Conservation (phyloP, 2,888 invertebrate species). For the Entomobrya proxima region DNA sequence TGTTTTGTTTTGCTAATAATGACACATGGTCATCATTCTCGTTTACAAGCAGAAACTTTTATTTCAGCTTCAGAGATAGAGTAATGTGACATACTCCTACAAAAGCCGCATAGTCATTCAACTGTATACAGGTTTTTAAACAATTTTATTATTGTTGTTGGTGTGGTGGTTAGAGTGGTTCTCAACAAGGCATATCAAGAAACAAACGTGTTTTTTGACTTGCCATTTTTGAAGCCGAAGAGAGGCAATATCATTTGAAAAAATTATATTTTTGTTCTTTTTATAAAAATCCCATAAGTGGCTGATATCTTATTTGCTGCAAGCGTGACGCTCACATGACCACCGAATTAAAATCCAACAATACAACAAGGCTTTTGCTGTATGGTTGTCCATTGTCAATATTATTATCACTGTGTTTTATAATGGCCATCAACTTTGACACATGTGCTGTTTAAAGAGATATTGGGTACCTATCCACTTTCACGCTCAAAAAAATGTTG, state of each 20-base stretch:
- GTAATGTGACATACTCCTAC: slow-evolving; percentile 3
- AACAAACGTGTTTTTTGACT: slow-evolving; percentile 26
- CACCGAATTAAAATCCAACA: too few species aligned
- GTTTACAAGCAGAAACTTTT: background rate
- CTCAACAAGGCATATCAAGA: background rate
- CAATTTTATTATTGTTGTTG: background rate
- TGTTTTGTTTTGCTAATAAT: slow-evolving; percentile 43
- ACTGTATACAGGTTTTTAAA: background rate
- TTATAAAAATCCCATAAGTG: too few species aligned
- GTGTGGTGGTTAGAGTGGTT: background rate
- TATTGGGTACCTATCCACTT: too few species aligned
- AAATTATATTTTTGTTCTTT: background rate
- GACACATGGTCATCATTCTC: slow-evolving; percentile 20
- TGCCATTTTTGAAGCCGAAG: background rate
- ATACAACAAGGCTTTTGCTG: too few species aligned
- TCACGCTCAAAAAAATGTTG: too few species aligned
- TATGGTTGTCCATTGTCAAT: too few species aligned
- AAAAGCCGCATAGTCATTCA: background rate
- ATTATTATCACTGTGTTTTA: too few species aligned
- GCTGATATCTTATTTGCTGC: too few species aligned
- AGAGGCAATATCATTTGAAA: background rate
- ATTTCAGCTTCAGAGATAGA: background rate
- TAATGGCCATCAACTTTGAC: too few species aligned
- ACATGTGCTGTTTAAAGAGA: too few species aligned
- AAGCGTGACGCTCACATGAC: too few species aligned